Percentiles rank a stretch among this genome's conserved stretches.
These are phyloP conservation scores for Crenuchus spilurus DNA, from an alignment of 2,797 vertebrate genomes.

Conservation along the genomic window DNA sequence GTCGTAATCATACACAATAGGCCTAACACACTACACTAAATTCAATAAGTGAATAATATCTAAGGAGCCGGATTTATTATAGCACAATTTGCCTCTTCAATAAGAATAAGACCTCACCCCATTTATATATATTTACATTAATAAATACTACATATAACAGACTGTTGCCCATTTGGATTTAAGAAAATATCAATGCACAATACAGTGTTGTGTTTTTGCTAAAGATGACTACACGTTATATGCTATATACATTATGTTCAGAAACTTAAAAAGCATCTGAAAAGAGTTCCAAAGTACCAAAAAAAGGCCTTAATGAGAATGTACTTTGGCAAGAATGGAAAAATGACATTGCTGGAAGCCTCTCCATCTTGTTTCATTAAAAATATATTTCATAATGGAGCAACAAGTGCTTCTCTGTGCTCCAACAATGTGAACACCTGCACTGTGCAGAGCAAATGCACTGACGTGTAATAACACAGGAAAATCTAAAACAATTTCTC, in stretches of 20 bases:
- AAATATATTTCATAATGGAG: slow-evolving; percentile 75
- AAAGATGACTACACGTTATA: no score
- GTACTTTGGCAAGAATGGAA: slow-evolving; percentile 75
- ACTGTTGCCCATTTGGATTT: no score
- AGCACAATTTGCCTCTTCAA: not conserved
- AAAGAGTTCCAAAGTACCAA: no score
- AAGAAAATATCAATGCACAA: no score
- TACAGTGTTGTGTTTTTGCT: no score
- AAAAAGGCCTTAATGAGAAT: slow-evolving; percentile 81
- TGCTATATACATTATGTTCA: no score
- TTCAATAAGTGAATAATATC: not conserved
- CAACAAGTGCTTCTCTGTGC: slow-evolving; percentile 59
- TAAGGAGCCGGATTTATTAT: not conserved
- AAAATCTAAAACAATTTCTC: slow-evolving; percentile 3
- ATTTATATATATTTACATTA: no score
- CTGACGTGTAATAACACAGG: not conserved
- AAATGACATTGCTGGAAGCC: slow-evolving; percentile 70
- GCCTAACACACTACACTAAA: not conserved
- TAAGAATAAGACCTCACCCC: no score
- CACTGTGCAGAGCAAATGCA: not conserved
- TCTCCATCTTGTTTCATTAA: slow-evolving; percentile 77
- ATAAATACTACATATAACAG: no score
- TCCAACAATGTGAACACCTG: slow-evolving; percentile 53
- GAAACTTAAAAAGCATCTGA: no score
- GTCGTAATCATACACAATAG: not conserved